phyloP scores from a whole-genome alignment of 2,797 vertebrate genomes.

The Halcyon smyrnensis region DNA sequence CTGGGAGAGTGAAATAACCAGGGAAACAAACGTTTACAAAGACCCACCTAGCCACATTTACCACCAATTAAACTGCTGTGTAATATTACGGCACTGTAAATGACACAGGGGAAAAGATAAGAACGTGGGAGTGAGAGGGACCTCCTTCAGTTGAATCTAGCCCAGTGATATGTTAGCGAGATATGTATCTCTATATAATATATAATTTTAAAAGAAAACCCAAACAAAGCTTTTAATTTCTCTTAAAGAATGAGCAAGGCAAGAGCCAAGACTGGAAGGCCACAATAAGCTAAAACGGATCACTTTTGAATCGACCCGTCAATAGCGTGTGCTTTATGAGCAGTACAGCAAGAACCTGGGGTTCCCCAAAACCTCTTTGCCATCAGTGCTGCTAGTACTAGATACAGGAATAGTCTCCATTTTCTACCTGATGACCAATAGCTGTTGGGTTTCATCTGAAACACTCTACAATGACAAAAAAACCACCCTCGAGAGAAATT shows the following conservation, averaged over 20 bases:
- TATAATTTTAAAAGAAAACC: no score
- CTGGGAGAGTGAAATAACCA: not conserved
- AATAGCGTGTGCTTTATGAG: not conserved
- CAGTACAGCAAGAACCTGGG: not conserved
- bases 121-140: not conserved
- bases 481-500: not conserved
- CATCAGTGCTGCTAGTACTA: not conserved
- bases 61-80: not conserved
- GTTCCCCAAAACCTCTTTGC: not conserved
- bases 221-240: not conserved
- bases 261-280: not conserved
- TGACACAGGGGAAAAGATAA: not conserved
- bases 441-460: not conserved
- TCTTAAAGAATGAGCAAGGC: not conserved
- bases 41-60: not conserved
- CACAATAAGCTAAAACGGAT: not conserved
- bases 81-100: not conserved
- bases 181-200: no score
- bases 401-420: fast-evolving
- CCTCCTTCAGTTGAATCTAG: not conserved
- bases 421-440: not conserved
- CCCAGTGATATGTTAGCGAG: not conserved
- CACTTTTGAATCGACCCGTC: not conserved
- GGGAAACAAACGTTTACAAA: not conserved
- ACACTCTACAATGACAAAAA: not conserved